phyloP scores from a whole-genome alignment of 2,888 invertebrate species.

The Aricia artaxerxes region DNA sequence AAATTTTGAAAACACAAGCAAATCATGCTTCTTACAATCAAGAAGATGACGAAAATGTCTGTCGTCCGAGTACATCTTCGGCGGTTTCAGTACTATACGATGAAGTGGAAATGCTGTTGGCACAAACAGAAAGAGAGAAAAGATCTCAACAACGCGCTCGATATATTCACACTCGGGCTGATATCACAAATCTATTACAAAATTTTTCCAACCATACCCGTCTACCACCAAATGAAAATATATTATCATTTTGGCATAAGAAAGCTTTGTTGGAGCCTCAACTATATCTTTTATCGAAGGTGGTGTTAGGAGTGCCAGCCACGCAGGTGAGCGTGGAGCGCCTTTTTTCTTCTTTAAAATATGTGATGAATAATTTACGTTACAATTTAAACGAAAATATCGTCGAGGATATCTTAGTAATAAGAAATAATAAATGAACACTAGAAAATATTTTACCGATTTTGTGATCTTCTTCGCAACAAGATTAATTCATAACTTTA shows the following conservation, averaged over 20 bases:
- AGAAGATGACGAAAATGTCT: too few species aligned
- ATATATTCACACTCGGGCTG: background rate
- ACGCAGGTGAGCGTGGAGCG: background rate
- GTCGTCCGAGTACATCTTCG: too few species aligned
- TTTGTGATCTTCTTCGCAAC: background rate
- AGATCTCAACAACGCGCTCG: background rate
- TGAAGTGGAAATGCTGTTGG: background rate
- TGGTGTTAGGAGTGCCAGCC: background rate
- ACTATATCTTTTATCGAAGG: constrained; percentile 3
- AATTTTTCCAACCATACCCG: constrained; percentile 1
- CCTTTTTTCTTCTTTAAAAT: background rate
- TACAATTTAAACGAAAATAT: constrained; percentile 1
- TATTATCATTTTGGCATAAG: background rate
- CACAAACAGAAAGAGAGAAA: background rate
- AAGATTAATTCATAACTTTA: too few species aligned
- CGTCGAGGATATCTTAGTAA: background rate
- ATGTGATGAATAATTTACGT: constrained; percentile 1
- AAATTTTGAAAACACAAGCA: too few species aligned
- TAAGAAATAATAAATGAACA: background rate
- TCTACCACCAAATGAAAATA: background rate
- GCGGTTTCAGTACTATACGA: background rate
- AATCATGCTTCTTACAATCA: too few species aligned
- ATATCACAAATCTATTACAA: constrained; percentile 8
- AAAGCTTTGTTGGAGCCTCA: constrained; percentile 2
- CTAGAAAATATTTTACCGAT: background rate